A percentile compares a stretch with the other conserved stretches of the same genome.
Conservation (phyloP, 2,113 vertebrate species). For the Sebastes schlegelii region DNA sequence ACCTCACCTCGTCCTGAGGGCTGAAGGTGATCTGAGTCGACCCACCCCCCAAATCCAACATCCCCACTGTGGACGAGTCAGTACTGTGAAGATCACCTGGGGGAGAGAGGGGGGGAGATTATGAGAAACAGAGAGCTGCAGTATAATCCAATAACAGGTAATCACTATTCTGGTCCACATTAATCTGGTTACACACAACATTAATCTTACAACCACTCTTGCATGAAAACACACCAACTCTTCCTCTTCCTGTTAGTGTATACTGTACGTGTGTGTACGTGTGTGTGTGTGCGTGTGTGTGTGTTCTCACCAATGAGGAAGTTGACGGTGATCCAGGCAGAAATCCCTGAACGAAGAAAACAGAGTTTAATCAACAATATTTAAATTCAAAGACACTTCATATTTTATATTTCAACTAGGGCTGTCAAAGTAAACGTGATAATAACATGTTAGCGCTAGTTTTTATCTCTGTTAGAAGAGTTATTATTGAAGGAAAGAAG, state of each 20-base stretch:
- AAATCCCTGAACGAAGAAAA: slow-evolving; percentile 85
- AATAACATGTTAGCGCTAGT: too few relatives aligned
- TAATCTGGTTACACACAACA: too few relatives aligned
- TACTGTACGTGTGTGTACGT: too few relatives aligned
- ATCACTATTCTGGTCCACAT: slow-evolving; percentile 32
- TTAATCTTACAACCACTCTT: too few relatives aligned
- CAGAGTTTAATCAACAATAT: too few relatives aligned
- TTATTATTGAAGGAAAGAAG: too few relatives aligned
- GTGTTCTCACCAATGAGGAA: slow-evolving; percentile 89
- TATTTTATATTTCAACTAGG: too few relatives aligned
- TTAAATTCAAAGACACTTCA: too few relatives aligned
- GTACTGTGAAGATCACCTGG: slow-evolving; percentile 86
- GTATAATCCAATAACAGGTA: slow-evolving; percentile 68
- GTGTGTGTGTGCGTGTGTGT: not conserved
- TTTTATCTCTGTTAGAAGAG: too few relatives aligned
- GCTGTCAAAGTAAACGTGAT: too few relatives aligned
- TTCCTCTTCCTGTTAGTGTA: too few relatives aligned
- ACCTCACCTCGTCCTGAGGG: slow-evolving; percentile 87
- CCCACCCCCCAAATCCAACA: slow-evolving; percentile 95
- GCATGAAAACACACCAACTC: too few relatives aligned
- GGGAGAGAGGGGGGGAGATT: not conserved
- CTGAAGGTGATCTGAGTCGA: slow-evolving; percentile 97
- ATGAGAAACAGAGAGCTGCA: not conserved
- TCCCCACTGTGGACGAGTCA: slow-evolving; percentile 86
- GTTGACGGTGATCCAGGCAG: slow-evolving; percentile 96